phyloP scores from a whole-genome alignment of 2,797 vertebrate genomes.

The Benthosema pterotum region DNA sequence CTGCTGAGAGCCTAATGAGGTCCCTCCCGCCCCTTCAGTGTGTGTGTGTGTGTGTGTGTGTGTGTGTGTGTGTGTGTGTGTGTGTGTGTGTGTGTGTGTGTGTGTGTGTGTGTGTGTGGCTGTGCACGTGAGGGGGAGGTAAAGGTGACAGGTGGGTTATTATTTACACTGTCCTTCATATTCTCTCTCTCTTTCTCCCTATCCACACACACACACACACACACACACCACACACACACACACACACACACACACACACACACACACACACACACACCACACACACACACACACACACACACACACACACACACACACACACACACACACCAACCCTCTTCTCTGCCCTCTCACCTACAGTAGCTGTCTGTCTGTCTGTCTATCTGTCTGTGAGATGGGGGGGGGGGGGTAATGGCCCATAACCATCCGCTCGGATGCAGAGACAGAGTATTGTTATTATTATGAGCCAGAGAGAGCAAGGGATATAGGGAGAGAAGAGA shows the following conservation, averaged over 20 bases:
- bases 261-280: too few relatives aligned
- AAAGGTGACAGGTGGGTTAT: conserved; percentile 79
- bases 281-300: too few relatives aligned
- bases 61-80: conserved; percentile 3
- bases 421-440: conserved; percentile 65
- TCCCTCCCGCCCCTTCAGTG: conserved; percentile 66
- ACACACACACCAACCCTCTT: too few relatives aligned
- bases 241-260: too few relatives aligned
- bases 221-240: too few relatives aligned
- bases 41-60: conserved; percentile 32
- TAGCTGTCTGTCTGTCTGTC: conserved; percentile 30
- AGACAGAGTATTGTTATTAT: conserved; percentile 70
- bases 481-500: not conserved
- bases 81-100: not conserved
- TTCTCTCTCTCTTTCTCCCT: conserved; percentile 6
- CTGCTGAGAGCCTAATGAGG: conserved; percentile 81
- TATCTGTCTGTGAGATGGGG: conserved; percentile 62
- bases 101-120: too few relatives aligned
- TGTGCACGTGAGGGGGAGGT: conserved; percentile 20
- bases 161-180: conserved; percentile 63
- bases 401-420: conserved; percentile 77
- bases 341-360: conserved; percentile 72
- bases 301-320: too few relatives aligned
- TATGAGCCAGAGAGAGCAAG: conserved; percentile 47
- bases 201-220: too few relatives aligned